Percentiles rank a stretch among this genome's conserved stretches.
Conservation (phyloP, 2,888 invertebrate species). For the Doris montereyensis region DNA sequence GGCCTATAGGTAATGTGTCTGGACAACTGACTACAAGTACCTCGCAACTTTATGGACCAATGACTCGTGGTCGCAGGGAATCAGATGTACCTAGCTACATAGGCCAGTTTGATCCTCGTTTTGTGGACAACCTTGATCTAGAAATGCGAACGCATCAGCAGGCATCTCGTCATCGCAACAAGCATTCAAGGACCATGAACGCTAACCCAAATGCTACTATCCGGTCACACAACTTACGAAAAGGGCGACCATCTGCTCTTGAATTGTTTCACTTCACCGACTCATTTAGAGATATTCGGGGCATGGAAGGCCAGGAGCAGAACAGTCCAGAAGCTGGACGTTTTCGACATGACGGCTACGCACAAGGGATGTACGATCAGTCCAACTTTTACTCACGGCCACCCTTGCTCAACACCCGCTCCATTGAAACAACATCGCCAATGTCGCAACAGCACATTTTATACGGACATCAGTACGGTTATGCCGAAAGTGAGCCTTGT, state of each 20-base stretch:
- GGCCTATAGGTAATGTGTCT: slow-evolving; percentile 34
- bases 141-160: slow-evolving; percentile 24
- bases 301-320: neutral
- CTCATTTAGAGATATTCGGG: slow-evolving; percentile 45
- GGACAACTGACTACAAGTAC: slow-evolving; percentile 41
- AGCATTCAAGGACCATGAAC: slow-evolving; percentile 51
- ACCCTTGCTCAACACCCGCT: slow-evolving; percentile 9
- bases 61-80: slow-evolving; percentile 32
- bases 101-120: slow-evolving; percentile 31
- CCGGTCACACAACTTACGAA: slow-evolving; percentile 62
- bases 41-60: slow-evolving; percentile 44
- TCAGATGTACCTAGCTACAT: slow-evolving; percentile 10
- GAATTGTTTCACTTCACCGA: slow-evolving; percentile 60
- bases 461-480: slow-evolving; percentile 40
- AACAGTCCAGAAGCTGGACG: neutral
- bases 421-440: neutral
- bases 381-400: slow-evolving; percentile 13
- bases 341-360: slow-evolving; percentile 4
- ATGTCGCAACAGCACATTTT: neutral
- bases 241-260: slow-evolving; percentile 51
- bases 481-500: slow-evolving; percentile 59
- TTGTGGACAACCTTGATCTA: slow-evolving; percentile 44
- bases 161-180: slow-evolving; percentile 17
- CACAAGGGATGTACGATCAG: neutral
- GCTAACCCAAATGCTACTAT: slow-evolving; percentile 63